Base-by-base conservation (phyloP, 2,888 invertebrate species). In the Idaea biselata region DNA sequence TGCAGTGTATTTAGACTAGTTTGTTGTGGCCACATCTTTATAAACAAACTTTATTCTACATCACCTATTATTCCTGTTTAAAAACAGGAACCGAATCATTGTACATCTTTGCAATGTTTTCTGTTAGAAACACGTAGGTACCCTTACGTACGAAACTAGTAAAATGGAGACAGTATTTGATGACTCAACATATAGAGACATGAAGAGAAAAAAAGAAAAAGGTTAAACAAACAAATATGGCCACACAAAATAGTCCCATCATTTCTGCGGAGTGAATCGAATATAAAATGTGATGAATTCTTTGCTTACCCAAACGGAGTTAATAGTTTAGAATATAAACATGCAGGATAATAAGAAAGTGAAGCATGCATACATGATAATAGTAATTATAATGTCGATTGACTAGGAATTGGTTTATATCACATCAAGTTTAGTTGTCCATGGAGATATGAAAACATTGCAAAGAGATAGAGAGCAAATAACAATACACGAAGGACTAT, bases 41-140 rank as follows among this genome's bases (percentile, higher is more conserved):
- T 56, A 56, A 8, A 11, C 18, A 18, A 6, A 18, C 14, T 55
- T 58, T 59, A 64, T 64, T 58, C 25, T 63, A 66, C 61, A 55
- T 58, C 55, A 64, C 53, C 54, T 58, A 56, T 31, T 57, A 63
- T 56, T 58, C 62, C 57, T 44, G 61, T 56, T 63, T n/a, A 58
- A 64, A 61, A 25, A 62, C 60, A 16, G 33, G 58, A 54, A 59
- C 44, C 16, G 56, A 58, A 63, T 58, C 17, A 55, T 54, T 16
- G 18, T 58, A 54, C 70, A 75, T 82, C 91, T 91, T 92, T 92
- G 91, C 92, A 91, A 92, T 92, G 91, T 89, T 91, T 92, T 91
- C 90, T 78, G 69, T 60, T 62, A 66, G 62, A 60, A 58, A 54
- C 57, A 25, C 31, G 63, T 25, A 25, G 25, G 25, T 60, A 64